phyloP scores from a whole-genome alignment of 2,797 vertebrate species.

The Cuniculus paca region DNA sequence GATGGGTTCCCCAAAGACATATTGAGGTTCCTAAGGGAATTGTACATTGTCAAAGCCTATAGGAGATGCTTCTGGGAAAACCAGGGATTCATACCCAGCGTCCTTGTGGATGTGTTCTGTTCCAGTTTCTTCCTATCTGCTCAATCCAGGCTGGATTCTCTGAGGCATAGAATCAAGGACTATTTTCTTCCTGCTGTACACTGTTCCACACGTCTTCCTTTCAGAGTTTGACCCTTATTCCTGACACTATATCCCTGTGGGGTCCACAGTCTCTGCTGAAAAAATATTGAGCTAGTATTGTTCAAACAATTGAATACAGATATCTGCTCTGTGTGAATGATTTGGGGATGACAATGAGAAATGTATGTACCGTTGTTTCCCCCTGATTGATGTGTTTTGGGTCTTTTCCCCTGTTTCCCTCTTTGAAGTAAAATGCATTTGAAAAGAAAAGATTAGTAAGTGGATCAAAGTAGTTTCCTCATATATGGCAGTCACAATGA shows the following conservation, averaged over 20 bases:
- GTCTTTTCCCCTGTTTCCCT: too few relatives aligned
- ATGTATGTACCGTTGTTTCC: too few relatives aligned
- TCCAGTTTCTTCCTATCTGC: background rate
- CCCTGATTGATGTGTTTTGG: too few relatives aligned
- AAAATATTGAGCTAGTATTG: too few relatives aligned
- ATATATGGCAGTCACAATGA: background rate
- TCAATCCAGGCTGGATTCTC: background rate
- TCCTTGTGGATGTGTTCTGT: background rate
- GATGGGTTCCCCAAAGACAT: background rate
- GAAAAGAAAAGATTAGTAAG: too few relatives aligned
- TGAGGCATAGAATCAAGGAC: background rate
- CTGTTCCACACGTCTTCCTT: background rate
- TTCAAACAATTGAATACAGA: too few relatives aligned
- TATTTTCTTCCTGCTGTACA: too few relatives aligned
- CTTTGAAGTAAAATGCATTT: too few relatives aligned
- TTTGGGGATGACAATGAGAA: too few relatives aligned
- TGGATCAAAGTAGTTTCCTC: background rate
- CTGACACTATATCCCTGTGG: rapidly evolving
- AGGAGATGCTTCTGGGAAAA: background rate
- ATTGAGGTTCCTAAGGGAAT: background rate
- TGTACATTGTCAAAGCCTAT: background rate
- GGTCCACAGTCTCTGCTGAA: too few relatives aligned
- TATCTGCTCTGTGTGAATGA: too few relatives aligned
- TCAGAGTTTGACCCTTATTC: background rate
- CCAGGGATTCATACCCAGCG: background rate